Evolutionary conservation across 2,113 vertebrate genomes (phyloP), one percentile per base, ranked within the genome.

Genomic region (Odocoileus hemionus): DNA sequence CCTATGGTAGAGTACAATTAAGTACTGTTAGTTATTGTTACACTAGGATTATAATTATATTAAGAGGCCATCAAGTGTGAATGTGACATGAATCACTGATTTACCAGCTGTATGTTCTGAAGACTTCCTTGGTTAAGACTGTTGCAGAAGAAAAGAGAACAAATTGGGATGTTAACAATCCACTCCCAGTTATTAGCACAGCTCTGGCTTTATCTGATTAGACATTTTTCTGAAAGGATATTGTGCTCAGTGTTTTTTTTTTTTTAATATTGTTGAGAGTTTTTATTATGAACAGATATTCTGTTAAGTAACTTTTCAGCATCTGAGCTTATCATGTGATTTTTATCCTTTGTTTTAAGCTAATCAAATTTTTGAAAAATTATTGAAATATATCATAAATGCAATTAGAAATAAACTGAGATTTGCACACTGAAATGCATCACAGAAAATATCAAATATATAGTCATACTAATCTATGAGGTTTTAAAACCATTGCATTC

Each of bases 401-500:
- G 3, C 30, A 93, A 54, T 25, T 57, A 89, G 54, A 67, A 88
- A 78, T 52, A 87, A 58, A 76, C 17, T 74, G 61, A 94, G 33
- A 86, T 93, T 94, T 86, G 5, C 33, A 89, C 60, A 47, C 39
- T 83, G 9, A 97, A 97, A 86, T 76, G 11, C n/a, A 82, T 33
- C 60, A 94, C 7, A 79, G 50, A 91, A 97, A 89, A 85, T 97
- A 3, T 87, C 50, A 87, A 84, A 25, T 87, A 19, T 87, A 28
- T 76, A 96, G 96, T 92, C 17, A 89, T 43, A 47, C 26, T 84
- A 7, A 90, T 88, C 83, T 84, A 45, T 52, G 5, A n/a, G 3
- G 55, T 93, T 96, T 86, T 79, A 47, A 82, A 85, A 96, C 85
- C 70, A 64, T 25, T 84, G 2, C 19, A 80, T 87, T 97, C 74